These are phyloP conservation scores for Alviniconcha marisindica DNA, from an alignment of 1,140 invertebrate genomes.

Conservation along the genomic window DNA sequence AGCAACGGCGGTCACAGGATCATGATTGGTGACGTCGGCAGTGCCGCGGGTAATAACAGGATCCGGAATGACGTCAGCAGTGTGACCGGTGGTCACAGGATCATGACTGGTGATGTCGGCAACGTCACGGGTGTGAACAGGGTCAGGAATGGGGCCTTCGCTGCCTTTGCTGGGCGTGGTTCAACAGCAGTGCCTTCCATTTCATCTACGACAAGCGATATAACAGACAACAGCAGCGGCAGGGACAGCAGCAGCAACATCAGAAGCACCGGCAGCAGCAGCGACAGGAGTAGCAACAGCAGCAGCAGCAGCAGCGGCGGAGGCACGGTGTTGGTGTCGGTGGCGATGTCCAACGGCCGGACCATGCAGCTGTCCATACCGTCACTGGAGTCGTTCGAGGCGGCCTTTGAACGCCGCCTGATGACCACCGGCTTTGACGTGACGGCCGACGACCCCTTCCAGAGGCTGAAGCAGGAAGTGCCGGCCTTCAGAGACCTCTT, in stretches of 20 bases:
- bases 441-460: constrained; percentile 9
- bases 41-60: no score
- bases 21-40: no score
- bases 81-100: no score
- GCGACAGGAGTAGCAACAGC: neutral
- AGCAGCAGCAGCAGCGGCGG: neutral
- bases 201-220: no score
- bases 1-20: no score
- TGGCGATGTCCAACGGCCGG: neutral
- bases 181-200: no score
- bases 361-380: constrained; percentile 18
- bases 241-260: neutral
- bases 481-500: constrained; percentile 30
- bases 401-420: constrained; percentile 7
- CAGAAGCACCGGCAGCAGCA: neutral
- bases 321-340: neutral
- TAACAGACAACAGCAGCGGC: neutral
- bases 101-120: no score
- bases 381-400: constrained; percentile 18
- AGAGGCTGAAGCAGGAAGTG: constrained; percentile 2
- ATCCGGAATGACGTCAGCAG: no score
- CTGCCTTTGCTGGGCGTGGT: no score
- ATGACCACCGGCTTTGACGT: constrained; percentile 23
- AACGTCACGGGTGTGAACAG: neutral
- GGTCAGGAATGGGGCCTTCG: neutral